Evolutionary conservation across 2,797 vertebrate genomes (phyloP), one percentile per base, ranked within the genome.

Genomic region (Jordanella pulchra): DNA sequence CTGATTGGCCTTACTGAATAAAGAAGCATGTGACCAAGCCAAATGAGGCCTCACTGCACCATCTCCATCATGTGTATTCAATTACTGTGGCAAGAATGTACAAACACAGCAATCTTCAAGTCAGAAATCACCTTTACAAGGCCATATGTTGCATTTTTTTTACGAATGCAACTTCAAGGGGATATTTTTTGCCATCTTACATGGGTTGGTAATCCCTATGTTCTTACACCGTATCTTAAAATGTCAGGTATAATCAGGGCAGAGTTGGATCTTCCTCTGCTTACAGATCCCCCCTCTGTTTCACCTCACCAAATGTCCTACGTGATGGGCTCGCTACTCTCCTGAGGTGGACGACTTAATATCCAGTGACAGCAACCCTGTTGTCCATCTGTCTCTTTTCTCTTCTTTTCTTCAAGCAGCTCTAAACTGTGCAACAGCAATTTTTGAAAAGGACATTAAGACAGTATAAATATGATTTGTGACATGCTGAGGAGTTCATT

Each of bases 11-110:
- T 68, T 27, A 18, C 11, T 76, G 81, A 92, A 87, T 82, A 69
- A 65, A 23, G 67, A 90, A 79, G 85, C 72, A 71, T 81, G 47
- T 94, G 92, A 91, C 84, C 73, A 54, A 75, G 82, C 77, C 30
- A 76, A 83, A 75, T 72, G 76, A 84, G 76, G 74, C 74, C 76
- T 79, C 54, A 32, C 72, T 76, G 64, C 73, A 55, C 67, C 56
- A 69, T 86, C 58, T 78, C 67, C 69, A 66, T 91, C 93, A 91
- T 90, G 90, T 91, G 92, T 82, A 78, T 91, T 87, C 76, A 85
- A 87, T 93, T 91, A 89, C 58, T 47, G 28, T 42, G 44, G 68
- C 58, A 82, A 83, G 83, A 86, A 79, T 83, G 81, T 79, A 77
- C 75, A 65, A 77, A 71, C 65, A 67, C 53, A 18, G 39, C 55